Conservation (phyloP, 2,888 invertebrate genomes). For the Orthonevra nobilis region DNA sequence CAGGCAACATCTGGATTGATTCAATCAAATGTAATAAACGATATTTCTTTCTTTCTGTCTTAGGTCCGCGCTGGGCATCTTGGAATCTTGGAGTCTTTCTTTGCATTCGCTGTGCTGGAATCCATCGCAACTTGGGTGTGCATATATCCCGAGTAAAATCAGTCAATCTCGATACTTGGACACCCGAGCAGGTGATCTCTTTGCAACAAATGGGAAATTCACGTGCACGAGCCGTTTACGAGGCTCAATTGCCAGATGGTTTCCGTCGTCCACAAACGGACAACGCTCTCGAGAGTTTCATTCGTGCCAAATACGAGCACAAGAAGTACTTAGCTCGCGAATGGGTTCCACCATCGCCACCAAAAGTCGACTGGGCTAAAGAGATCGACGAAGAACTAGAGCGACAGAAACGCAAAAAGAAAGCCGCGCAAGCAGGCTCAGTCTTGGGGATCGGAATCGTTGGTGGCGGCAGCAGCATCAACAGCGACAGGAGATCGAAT, state of each 20-base stretch:
- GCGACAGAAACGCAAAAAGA: conserved; percentile 90
- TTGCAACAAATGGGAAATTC: conserved; percentile 99
- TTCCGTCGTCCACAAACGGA: conserved; percentile 97
- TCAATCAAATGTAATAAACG: too few relatives aligned
- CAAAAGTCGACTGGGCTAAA: conserved; percentile 93
- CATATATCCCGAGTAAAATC: conserved; percentile 99
- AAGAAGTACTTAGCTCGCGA: conserved; percentile 99
- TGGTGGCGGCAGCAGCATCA: conserved; percentile 36
- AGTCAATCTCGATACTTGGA: conserved; percentile 98
- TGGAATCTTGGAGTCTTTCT: conserved; percentile 99
- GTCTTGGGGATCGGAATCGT: conserved; percentile 73
- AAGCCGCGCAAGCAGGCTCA: conserved; percentile 82
- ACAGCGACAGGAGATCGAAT: conserved; percentile 62
- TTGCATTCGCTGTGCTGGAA: conserved; percentile 99
- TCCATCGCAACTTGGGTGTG: conserved; percentile 98
- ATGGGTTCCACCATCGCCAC: conserved; percentile 94
- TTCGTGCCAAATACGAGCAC: conserved; percentile 98
- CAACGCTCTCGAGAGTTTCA: conserved; percentile 95
- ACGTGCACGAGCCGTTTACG: conserved; percentile 96
- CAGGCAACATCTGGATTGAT: too few relatives aligned
- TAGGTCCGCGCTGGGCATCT: conserved; percentile 99
- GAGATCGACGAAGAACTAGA: conserved; percentile 94
- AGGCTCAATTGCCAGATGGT: conserved; percentile 97
- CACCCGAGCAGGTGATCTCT: conserved; percentile 96
- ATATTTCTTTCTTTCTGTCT: conserved; percentile 11